Percentiles rank a stretch among this genome's conserved stretches.
Conservation (phyloP, 2,888 invertebrate genomes). For the Oscheius myriophilus region DNA sequence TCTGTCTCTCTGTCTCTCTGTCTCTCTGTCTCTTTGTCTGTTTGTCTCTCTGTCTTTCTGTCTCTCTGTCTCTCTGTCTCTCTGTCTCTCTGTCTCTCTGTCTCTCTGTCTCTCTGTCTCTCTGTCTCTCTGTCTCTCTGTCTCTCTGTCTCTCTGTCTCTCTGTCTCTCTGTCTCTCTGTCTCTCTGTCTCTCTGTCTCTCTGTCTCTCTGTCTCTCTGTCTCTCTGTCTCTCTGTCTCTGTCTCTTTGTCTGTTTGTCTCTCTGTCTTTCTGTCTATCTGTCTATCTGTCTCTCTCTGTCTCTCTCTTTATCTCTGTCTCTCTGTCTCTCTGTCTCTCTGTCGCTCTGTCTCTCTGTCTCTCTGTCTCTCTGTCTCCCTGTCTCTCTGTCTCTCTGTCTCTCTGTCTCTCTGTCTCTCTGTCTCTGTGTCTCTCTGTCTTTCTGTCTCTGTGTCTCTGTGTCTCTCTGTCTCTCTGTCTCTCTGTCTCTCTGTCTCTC, state of each 20-base stretch:
- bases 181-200: conserved; percentile 3
- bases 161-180: neutral
- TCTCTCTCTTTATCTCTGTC: neutral
- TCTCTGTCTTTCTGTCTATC: no score
- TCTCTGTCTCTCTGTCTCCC: no score
- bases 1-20: no score
- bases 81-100: neutral
- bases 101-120: no score
- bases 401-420: no score
- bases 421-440: neutral
- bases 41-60: neutral
- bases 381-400: no score
- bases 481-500: neutral
- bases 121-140: no score
- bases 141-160: no score
- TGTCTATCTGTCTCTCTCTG: neutral
- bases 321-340: conserved; percentile 5
- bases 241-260: no score
- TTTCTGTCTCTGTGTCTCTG: neutral
- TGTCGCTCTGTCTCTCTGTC: neutral
- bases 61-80: conserved; percentile 5
- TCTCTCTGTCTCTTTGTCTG: no score
- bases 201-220: neutral
- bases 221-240: no score
- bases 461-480: neutral